Evolutionary conservation across 2,797 vertebrate genomes (phyloP).

Genomic region (Ptychadena robeensis): DNA sequence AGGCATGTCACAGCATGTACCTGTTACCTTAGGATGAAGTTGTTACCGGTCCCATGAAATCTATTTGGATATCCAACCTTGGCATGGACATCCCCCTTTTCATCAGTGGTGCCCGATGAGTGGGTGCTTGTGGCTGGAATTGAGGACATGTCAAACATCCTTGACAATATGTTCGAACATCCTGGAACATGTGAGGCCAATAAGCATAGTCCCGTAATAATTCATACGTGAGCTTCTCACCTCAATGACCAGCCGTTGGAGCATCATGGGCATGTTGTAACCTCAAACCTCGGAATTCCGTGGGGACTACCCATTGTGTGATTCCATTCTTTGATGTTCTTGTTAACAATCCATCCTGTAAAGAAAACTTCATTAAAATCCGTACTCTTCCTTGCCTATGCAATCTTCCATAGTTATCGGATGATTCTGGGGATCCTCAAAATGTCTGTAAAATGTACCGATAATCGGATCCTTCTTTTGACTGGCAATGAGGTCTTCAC

Average conservation of each 20-base stretch:
- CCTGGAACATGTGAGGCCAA: slow-evolving; percentile 9
- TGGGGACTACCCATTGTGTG: neutral
- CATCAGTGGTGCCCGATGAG: neutral
- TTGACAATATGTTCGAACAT: neutral
- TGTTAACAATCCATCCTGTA: neutral
- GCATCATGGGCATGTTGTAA: slow-evolving; percentile 14
- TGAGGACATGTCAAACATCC: neutral
- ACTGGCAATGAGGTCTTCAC: neutral
- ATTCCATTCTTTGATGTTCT: slow-evolving; percentile 13
- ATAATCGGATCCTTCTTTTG: slow-evolving; percentile 4
- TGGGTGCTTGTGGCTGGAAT: neutral
- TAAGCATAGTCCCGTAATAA: slow-evolving; percentile 5
- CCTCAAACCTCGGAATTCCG: neutral
- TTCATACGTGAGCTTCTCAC: slow-evolving; percentile 18
- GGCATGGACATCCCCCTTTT: neutral
- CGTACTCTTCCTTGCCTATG: too few species aligned
- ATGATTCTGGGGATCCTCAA: neutral
- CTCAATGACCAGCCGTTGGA: neutral
- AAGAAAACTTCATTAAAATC: neutral
- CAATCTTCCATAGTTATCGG: neutral
- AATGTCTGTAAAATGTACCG: neutral
- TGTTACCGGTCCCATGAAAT: slow-evolving; percentile 2
- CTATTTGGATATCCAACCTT: neutral
- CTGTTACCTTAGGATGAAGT: slow-evolving; percentile 31
- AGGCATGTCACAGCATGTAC: slow-evolving; percentile 26